Base-by-base conservation (phyloP, 2,113 vertebrate species). In the Ophthalmolycus amberensis region DNA sequence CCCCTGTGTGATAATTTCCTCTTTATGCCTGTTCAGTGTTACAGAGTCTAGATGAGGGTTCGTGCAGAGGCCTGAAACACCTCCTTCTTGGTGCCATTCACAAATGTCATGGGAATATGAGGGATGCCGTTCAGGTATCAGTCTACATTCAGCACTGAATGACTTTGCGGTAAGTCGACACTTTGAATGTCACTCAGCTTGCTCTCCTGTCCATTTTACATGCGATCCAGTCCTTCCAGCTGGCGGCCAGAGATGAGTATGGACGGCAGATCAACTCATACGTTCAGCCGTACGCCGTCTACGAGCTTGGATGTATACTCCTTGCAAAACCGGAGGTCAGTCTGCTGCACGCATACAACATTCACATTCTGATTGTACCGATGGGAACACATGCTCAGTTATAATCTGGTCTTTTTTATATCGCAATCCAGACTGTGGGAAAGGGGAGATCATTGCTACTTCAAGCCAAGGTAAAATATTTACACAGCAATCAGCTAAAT, bases 1-100 rank as follows among this genome's bases (percentile, higher is more conserved):
- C 25, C 38, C 16, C n/a, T 1, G 14, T 81, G 20, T 83, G 56
- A 85, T 68, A 1, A 18, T 56, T 66, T 66, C 1, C 32, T 73
- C 9, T 62, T 40, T 38, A 3, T 79, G 42, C 78, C 5, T 64
- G 10, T 54, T 85, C 83, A 99, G 98, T 98, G 93, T 96, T 99
- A 79, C 98, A 99, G 78, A 96, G 95, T 81, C 94, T 99, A 84
- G 96, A 97, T 29, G 98, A 99, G 48, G 84, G 95, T 52, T 94
- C 95, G 0, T 96, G 96, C 80, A 73, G 93, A 80, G 97, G 97
- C 85, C 90, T 99, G 85, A 98, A 96, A 92, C 95, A 98, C 90
- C 95, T 99, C 84, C 96, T 99, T 54, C 97, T 99, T 27, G 98
- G 98, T 91, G 95, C 98, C 94, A 97, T 99, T 93, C 97, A 99